Base-by-base conservation (phyloP, 2,113 vertebrate species). In the Cyphomyrus plagiostoma region DNA sequence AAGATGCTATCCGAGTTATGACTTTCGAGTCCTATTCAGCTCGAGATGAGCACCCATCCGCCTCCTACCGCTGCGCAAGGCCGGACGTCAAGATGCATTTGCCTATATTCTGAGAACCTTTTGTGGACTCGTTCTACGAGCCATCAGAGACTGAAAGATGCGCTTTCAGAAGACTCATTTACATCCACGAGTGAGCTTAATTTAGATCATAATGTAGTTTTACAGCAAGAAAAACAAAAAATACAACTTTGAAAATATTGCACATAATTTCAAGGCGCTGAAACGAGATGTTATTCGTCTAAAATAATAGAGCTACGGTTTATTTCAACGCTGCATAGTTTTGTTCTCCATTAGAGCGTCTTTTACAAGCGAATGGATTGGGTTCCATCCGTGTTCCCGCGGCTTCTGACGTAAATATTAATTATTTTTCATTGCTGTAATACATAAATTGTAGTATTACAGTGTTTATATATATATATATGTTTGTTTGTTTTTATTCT, bases 21-120 rank as follows among this genome's bases (percentile, higher is more conserved):
- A 95, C 95, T 96, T 96, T 96, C 94, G 95, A 96, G 95, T 96
- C 96, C 95, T 95, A 96, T 95, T 95, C 95, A 96, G 96, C 94
- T 96, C 94, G 89, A 89, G 93, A 93, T 93, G 94, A 92, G 15
- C 93, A 87, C 80, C 93, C 93, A 93, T 93, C 91, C 91, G 92
- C 90, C 90, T 19, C 92, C 90, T 94, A 92, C 95, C 94, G 21
- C 80, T 83, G 19, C 80, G 80, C 80, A 46, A 83, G 39, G 45
- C 23, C 82, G 10, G 45, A n/a, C 39, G 77, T 70, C n/a, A 70
- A 82, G 8, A 39, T 39, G 19, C 8, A 82, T 82, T 45, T 82
- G 39, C 77, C 15, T 45, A 23, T 45, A 82, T 82, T 82, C 77
- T 39, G 39, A 23, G 30, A 82, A 19, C 42, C 35, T 42, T 82